Base-by-base conservation (phyloP, 2,888 invertebrate genomes). In the Nomada ferruginata region DNA sequence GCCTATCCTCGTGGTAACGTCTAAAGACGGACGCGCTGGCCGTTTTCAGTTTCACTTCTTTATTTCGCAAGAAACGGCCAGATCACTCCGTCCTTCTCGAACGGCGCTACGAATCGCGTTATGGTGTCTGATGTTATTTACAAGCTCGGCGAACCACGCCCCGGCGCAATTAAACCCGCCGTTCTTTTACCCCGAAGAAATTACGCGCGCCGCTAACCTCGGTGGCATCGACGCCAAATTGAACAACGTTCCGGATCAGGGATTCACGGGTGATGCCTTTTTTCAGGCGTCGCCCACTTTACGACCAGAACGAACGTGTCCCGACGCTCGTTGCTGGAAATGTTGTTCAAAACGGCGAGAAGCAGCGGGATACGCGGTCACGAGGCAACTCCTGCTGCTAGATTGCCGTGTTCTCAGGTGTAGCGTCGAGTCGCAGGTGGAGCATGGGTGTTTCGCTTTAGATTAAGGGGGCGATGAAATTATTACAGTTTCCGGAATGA, bases 1-100 rank as follows among this genome's bases (percentile, higher is more conserved):
- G 84, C 77, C 76, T 52, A 69, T 66, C 70, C 63, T 64, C 76
- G 47, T 70, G 70, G 73, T 73, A 64, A 61, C 65, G 69, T 77
- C 69, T 69, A 55, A 55, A 60, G 50, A 18, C 20, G 44, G 59
- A 13, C 69, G 23, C 57, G 29, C 29, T 53, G 66, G 53, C 63
- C 71, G 61, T 66, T 80, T 71, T 50, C 72, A 72, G 64, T 72
- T 72, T 55, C 63, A 47, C 55, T 68, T 53, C 66, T 52, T 36
- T 9, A n/a, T 57, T 47, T 13, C 7, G 2, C 5, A 5, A 47
- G 47, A 47, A 65, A 50, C 15, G 47, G 1, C 0, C 11, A 66
- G 52, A 66, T 63, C 47, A 3, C 23, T 5, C 13, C 18, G 10
- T 52, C 44, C 4, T n/a, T 29, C 29, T 61, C 61, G 15, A 71